Conservation (phyloP, 2,797 vertebrate species). For the Darevskia mixta region DNA sequence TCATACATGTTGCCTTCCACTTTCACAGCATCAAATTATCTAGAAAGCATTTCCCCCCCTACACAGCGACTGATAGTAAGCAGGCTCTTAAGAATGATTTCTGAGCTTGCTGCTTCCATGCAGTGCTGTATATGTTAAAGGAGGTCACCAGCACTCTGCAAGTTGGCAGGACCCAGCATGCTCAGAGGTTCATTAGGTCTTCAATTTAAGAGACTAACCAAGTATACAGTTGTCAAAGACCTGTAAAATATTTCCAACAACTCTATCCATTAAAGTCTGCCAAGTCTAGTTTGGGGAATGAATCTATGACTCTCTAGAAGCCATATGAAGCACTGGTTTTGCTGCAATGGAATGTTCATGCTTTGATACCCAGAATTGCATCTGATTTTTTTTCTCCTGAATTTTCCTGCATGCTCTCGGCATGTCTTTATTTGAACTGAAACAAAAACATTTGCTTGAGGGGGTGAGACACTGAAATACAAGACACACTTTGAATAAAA, state of each 20-base stretch:
- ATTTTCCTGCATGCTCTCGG: slow-evolving; percentile 30
- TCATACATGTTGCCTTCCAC: neutral
- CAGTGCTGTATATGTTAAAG: neutral
- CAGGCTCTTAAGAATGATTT: neutral
- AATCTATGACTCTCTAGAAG: neutral
- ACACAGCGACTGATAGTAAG: neutral
- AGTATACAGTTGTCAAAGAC: slow-evolving; percentile 11
- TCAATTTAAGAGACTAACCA: slow-evolving; percentile 45
- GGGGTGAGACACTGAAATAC: neutral
- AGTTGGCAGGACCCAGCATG: neutral
- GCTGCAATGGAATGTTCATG: slow-evolving; percentile 30
- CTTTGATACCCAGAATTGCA: neutral
- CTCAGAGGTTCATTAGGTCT: slow-evolving; percentile 21
- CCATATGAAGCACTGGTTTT: slow-evolving; percentile 19
- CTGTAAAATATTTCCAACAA: slow-evolving; percentile 5
- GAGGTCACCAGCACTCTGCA: slow-evolving; percentile 9
- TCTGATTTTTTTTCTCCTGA: slow-evolving; percentile 33
- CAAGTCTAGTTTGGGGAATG: neutral
- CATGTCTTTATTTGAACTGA: slow-evolving; percentile 29
- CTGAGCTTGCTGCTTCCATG: neutral
- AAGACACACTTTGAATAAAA: slow-evolving; percentile 2
- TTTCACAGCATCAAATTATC: neutral
- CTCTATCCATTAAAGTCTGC: slow-evolving; percentile 19
- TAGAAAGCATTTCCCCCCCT: slow-evolving; percentile 5
- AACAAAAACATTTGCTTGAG: slow-evolving; percentile 13